Percentiles rank a stretch among this genome's conserved stretches.
Evolutionary conservation across 2,888 invertebrate species (phyloP).

Genomic region (Nebria salina): DNA sequence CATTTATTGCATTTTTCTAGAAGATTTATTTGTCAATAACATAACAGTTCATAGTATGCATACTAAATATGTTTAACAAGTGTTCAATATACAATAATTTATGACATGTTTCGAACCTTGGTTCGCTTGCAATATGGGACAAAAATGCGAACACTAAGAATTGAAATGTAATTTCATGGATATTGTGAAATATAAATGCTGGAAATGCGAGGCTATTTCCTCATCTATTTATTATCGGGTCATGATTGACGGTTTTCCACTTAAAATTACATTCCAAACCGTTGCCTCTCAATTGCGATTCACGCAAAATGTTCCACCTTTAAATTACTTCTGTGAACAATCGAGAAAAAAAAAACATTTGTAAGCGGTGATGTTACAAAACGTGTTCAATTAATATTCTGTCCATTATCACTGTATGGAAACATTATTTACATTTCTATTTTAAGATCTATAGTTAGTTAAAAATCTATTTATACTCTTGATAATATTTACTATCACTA

Average conservation of each 20-base stretch:
- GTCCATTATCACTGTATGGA: no score
- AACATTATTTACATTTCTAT: no score
- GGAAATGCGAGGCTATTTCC: conserved; percentile 25
- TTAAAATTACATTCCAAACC: not conserved
- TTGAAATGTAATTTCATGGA: conserved; percentile 3
- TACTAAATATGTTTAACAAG: conserved; percentile 18
- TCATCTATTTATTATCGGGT: conserved; percentile 22
- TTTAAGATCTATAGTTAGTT: no score
- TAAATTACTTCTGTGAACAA: no score
- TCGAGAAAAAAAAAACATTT: no score
- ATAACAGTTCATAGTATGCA: conserved; percentile 15
- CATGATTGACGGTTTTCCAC: conserved; percentile 25
- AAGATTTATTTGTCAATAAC: conserved; percentile 21
- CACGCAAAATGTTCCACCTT: no score
- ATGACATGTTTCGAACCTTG: conserved; percentile 6
- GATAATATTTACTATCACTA: no score
- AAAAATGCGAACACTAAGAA: conserved; percentile 7
- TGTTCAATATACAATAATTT: not conserved
- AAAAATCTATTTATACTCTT: no score
- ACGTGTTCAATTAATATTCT: no score
- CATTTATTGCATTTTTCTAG: conserved; percentile 15
- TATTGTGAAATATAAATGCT: not conserved
- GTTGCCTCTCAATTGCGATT: not conserved
- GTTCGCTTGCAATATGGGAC: conserved; percentile 3
- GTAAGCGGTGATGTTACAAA: no score